Percentiles rank a stretch among this genome's conserved stretches.
Evolutionary conservation across 2,113 vertebrate species (phyloP).

Genomic region (Mastomys coucha): DNA sequence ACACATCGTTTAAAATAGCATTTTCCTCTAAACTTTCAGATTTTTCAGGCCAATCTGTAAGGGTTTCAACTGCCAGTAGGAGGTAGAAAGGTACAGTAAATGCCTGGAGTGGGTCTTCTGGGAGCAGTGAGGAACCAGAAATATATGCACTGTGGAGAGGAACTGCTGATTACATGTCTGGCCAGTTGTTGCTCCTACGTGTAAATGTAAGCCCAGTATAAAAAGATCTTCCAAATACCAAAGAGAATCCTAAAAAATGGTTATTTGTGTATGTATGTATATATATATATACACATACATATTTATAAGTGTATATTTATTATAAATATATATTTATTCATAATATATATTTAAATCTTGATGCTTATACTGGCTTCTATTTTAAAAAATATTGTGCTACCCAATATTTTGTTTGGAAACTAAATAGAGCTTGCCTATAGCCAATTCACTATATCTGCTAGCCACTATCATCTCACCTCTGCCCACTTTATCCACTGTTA

Average conservation of each 20-base stretch:
- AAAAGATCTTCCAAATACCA: slow-evolving; percentile 37
- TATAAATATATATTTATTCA: neutral
- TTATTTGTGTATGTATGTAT: neutral
- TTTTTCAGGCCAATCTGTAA: neutral
- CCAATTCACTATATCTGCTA: neutral
- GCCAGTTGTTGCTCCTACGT: neutral
- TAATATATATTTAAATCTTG: neutral
- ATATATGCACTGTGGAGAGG: no score
- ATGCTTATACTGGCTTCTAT: slow-evolving; percentile 32
- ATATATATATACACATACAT: no score
- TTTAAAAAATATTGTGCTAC: neutral
- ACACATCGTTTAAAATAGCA: slow-evolving; percentile 32
- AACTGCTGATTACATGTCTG: slow-evolving; percentile 7
- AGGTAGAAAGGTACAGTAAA: neutral
- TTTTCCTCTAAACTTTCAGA: slow-evolving; percentile 21
- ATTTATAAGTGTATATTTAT: no score
- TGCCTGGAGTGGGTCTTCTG: neutral
- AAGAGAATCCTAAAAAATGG: slow-evolving; percentile 39
- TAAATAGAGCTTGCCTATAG: neutral
- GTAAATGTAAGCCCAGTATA: neutral
- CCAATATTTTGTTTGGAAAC: neutral
- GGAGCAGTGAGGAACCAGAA: neutral
- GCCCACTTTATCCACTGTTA: slow-evolving; percentile 3
- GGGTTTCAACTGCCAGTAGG: neutral
- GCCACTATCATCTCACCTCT: neutral